Percentiles rank a stretch among this genome's conserved stretches.
Conservation (phyloP, 1,140 invertebrate species). For the Idris sp. region DNA sequence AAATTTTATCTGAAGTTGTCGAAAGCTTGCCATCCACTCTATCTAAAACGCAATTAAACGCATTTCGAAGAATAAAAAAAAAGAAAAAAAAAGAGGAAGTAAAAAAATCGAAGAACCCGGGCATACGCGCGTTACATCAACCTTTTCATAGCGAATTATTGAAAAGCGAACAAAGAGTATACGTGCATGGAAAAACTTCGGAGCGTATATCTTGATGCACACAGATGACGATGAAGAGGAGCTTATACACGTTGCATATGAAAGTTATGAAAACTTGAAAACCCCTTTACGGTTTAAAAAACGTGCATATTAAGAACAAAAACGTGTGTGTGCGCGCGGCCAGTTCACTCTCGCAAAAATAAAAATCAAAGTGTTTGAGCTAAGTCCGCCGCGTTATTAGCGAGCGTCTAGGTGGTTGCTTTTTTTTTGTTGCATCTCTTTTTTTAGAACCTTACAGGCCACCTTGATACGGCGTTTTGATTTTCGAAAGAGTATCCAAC, state of each 20-base stretch:
- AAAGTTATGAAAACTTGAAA: slow-evolving; percentile 59
- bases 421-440: slow-evolving; percentile 59
- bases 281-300: slow-evolving; percentile 34
- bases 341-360: no score
- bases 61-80: slow-evolving; percentile 38
- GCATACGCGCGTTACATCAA: slow-evolving; percentile 30
- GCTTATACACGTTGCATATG: slow-evolving; percentile 52
- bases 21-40: slow-evolving; percentile 11
- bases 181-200: slow-evolving; percentile 42
- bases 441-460: slow-evolving; percentile 62
- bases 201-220: slow-evolving; percentile 37
- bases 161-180: slow-evolving; percentile 52
- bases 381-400: slow-evolving; percentile 55
- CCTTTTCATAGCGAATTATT: slow-evolving; percentile 55
- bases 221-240: slow-evolving; percentile 38
- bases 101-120: slow-evolving; percentile 47
- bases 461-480: slow-evolving; percentile 61
- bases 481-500: slow-evolving; percentile 66
- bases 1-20: slow-evolving; percentile 35
- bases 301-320: slow-evolving; percentile 41
- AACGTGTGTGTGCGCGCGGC: slow-evolving; percentile 16
- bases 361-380: slow-evolving; percentile 39
- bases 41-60: slow-evolving; percentile 45
- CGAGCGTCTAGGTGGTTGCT: slow-evolving; percentile 39
- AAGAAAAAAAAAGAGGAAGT: no score